Evolutionary conservation across 2,888 invertebrate species (phyloP).

Genomic region (Dusona sp.): DNA sequence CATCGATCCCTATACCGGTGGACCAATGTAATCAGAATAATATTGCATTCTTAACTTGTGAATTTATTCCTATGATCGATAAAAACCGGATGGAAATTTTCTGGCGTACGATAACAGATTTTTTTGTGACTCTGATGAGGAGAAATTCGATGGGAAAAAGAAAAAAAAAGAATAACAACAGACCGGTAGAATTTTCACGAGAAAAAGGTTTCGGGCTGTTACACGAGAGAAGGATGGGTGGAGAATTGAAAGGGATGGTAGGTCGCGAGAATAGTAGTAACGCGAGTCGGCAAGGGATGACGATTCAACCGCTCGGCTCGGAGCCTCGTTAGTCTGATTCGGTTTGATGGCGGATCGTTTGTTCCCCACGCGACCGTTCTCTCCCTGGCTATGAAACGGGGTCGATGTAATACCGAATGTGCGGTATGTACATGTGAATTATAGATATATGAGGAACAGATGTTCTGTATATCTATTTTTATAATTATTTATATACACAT

Average conservation of each 20-base stretch:
- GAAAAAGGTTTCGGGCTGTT: constrained; percentile 10
- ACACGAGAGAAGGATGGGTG: constrained; percentile 26
- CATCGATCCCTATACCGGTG: background rate
- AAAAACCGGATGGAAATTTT: background rate
- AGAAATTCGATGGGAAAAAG: constrained; percentile 6
- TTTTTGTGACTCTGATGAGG: background rate
- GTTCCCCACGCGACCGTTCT: constrained; percentile 33
- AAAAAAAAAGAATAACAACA: background rate
- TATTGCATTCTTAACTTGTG: background rate
- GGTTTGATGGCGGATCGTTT: constrained; percentile 70
- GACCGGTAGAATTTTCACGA: constrained; percentile 11
- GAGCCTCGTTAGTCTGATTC: constrained; percentile 74
- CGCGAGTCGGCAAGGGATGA: constrained; percentile 44
- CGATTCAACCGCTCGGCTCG: constrained; percentile 20
- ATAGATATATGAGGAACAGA: constrained; percentile 14
- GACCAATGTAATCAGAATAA: background rate
- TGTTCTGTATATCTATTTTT: constrained; percentile 34
- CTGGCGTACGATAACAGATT: background rate
- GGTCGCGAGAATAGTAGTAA: constrained; percentile 44
- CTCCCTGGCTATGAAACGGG: constrained; percentile 39
- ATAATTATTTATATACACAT: constrained; percentile 16
- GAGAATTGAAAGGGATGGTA: constrained; percentile 17
- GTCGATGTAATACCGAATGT: constrained; percentile 55
- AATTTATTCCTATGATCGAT: background rate
- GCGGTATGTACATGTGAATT: background rate